Percentiles rank a stretch among this genome's conserved stretches.
Evolutionary conservation across 2,797 vertebrate genomes (phyloP).

Genomic region (Emys orbicularis): DNA sequence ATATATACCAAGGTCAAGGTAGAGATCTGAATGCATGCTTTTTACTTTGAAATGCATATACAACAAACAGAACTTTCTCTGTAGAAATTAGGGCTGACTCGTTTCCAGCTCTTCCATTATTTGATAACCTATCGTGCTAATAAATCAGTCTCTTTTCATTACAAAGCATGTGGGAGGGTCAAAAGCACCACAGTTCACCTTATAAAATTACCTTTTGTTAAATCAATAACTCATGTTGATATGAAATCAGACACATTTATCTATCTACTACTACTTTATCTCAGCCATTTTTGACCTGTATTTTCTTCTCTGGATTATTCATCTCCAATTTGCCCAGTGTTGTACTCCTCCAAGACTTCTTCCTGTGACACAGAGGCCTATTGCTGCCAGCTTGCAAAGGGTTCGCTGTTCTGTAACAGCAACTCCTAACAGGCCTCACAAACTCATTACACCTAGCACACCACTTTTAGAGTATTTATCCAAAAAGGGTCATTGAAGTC

Average conservation of each 20-base stretch:
- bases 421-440: no score
- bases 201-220: not conserved
- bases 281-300: not conserved
- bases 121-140: not conserved
- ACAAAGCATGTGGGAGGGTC: not conserved
- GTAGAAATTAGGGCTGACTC: not conserved
- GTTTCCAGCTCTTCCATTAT: not conserved
- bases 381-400: no score
- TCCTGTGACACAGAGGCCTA: no score
- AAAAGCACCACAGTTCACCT: not conserved
- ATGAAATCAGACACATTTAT: not conserved
- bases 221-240: not conserved
- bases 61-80: not conserved
- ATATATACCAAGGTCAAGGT: constrained; percentile 68
- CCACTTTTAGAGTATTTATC: no score
- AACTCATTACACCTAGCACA: no score
- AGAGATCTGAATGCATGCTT: constrained; percentile 4
- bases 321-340: not conserved
- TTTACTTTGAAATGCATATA: not conserved
- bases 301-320: not conserved
- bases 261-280: not conserved
- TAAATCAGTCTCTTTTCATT: not conserved
- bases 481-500: no score
- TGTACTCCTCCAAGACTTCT: not conserved
- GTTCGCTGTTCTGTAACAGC: no score